Conservation (phyloP, 1,140 invertebrate species). For the Vanessa atalanta region DNA sequence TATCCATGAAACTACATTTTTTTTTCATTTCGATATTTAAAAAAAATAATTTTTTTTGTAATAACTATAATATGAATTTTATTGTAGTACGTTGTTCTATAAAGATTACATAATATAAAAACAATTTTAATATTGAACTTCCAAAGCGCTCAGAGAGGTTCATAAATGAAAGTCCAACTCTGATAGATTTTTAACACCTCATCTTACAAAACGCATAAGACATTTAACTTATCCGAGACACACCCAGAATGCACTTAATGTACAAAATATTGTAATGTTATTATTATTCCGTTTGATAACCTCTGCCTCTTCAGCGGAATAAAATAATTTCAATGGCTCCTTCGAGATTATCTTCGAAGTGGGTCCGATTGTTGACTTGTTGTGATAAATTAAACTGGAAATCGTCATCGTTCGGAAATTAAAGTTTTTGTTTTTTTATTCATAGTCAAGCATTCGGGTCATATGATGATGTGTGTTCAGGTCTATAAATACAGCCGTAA, state of each 20-base stretch:
- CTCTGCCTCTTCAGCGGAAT: conserved; percentile 51
- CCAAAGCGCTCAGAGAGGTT: no score
- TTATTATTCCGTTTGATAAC: conserved; percentile 69
- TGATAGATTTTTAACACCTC: conserved; percentile 38
- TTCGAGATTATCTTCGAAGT: conserved; percentile 49
- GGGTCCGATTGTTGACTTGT: conserved; percentile 26
- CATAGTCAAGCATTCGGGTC: no score
- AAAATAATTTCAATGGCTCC: conserved; percentile 64
- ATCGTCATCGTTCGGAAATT: background rate
- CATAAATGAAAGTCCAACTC: conserved; percentile 22
- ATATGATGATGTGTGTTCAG: no score
- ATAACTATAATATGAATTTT: no score
- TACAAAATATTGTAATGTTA: conserved; percentile 77
- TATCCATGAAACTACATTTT: no score
- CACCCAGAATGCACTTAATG: conserved; percentile 68
- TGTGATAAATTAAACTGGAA: conserved; percentile 17
- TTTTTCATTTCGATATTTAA: no score
- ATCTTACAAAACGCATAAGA: conserved; percentile 53
- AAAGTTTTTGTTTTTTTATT: background rate
- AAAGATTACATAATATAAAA: no score
- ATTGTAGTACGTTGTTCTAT: no score
- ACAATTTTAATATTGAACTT: no score
- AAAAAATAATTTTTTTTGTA: no score
- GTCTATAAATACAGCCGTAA: no score
- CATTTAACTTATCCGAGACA: conserved; percentile 53